Evolutionary conservation across 2,797 vertebrate genomes (phyloP).

Genomic region (Muraenolepis orangiensis): DNA sequence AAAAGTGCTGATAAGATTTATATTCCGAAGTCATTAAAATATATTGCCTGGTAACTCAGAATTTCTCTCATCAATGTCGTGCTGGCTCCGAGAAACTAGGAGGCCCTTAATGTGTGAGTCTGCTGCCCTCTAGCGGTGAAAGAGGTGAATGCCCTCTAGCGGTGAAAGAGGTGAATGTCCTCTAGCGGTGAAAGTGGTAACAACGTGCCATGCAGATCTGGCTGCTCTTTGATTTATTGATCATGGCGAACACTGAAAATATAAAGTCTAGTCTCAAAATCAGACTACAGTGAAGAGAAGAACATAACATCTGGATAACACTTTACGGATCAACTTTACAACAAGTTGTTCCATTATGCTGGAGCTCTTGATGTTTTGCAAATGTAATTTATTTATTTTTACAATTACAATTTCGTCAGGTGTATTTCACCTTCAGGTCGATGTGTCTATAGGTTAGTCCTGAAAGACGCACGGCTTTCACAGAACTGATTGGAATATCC

Average conservation of each 20-base stretch:
- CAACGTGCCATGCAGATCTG: neutral
- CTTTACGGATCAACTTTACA: neutral
- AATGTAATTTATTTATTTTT: neutral
- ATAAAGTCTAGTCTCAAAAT: neutral
- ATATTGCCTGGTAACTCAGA: constrained; percentile 2
- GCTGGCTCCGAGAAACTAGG: neutral
- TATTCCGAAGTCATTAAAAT: constrained; percentile 27
- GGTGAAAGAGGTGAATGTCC: neutral
- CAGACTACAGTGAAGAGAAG: neutral
- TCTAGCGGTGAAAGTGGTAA: neutral
- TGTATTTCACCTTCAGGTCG: neutral
- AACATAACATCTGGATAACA: neutral
- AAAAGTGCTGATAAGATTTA: constrained; percentile 57
- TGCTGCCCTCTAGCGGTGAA: too few relatives aligned
- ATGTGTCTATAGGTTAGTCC: neutral
- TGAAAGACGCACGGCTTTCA: neutral
- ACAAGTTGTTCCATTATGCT: neutral
- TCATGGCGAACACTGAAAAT: neutral
- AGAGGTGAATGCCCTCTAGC: too few relatives aligned
- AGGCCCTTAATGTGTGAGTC: too few relatives aligned
- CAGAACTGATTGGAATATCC: neutral
- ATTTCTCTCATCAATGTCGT: neutral
- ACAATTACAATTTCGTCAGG: neutral
- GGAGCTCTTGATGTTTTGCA: neutral
- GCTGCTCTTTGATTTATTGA: neutral